These are phyloP conservation scores for Eupithecia exiguata DNA, from an alignment of 2,888 invertebrate species.

Conservation along the genomic window DNA sequence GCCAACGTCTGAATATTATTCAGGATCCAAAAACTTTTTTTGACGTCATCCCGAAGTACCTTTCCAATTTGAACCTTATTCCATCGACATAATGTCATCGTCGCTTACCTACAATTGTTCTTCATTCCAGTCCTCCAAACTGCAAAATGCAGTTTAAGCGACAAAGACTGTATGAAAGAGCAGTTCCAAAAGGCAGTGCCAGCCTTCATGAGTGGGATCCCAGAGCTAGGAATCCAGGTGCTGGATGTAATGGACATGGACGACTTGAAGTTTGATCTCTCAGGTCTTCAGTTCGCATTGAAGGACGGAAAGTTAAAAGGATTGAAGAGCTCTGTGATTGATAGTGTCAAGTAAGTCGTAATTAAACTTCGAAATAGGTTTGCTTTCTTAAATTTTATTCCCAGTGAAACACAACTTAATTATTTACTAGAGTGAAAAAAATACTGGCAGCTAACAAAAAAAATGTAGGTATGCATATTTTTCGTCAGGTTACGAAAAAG, in stretches of 20 bases:
- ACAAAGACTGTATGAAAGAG: slow-evolving; percentile 52
- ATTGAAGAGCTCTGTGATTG: slow-evolving; percentile 49
- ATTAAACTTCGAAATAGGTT: not conserved
- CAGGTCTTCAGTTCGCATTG: slow-evolving; percentile 58
- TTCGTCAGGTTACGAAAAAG: not conserved
- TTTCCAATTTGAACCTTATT: too few species aligned
- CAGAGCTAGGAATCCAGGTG: slow-evolving; percentile 53
- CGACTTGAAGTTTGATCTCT: slow-evolving; percentile 54
- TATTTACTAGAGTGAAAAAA: not conserved
- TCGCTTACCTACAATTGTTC: not conserved
- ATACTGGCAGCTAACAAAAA: not conserved
- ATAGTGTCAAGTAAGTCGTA: slow-evolving; percentile 57
- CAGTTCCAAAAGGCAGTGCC: slow-evolving; percentile 56
- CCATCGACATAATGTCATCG: too few species aligned
- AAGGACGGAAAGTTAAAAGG: slow-evolving; percentile 55
- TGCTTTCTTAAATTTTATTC: not conserved
- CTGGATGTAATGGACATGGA: slow-evolving; percentile 58
- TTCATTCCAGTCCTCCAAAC: slow-evolving; percentile 52
- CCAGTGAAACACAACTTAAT: not conserved
- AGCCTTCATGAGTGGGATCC: slow-evolving; percentile 53
- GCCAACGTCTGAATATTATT: too few species aligned
- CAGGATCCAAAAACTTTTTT: too few species aligned
- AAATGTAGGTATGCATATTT: not conserved
- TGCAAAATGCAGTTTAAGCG: slow-evolving; percentile 58
- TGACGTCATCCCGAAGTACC: too few species aligned